These are phyloP conservation scores for Alosa sapidissima DNA, from an alignment of 2,797 vertebrate genomes.

Conservation along the genomic window DNA sequence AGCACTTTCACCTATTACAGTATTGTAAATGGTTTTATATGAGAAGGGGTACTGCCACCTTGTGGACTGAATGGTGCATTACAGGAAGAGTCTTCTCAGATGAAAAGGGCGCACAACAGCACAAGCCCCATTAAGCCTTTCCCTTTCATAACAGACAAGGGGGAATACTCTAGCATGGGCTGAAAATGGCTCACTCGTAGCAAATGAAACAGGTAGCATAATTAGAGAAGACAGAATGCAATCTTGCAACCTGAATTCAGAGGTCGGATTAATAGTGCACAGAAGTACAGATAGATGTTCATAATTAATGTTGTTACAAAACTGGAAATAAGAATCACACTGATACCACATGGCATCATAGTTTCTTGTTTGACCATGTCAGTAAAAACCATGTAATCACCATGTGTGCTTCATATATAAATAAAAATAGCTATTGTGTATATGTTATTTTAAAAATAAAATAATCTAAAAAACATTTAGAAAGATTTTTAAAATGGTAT, in stretches of 20 bases:
- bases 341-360: background rate
- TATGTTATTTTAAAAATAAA: background rate
- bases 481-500: background rate
- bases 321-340: background rate
- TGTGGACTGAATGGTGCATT: slow-evolving; percentile 57
- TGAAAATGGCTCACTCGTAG: background rate
- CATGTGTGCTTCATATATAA: background rate
- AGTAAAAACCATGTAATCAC: background rate
- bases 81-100: slow-evolving; percentile 42
- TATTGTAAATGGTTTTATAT: background rate
- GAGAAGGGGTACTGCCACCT: slow-evolving; percentile 56
- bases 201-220: background rate
- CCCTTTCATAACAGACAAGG: background rate
- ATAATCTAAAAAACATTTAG: background rate
- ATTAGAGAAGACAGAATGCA: background rate
- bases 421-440: background rate
- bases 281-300: background rate
- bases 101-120: background rate
- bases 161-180: background rate
- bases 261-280: background rate
- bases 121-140: background rate
- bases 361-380: background rate
- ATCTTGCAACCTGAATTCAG: background rate
- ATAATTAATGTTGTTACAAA: background rate
- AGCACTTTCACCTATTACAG: background rate